phyloP scores from a whole-genome alignment of 1,140 invertebrate genomes.

The Himalopsyche phryganea region DNA sequence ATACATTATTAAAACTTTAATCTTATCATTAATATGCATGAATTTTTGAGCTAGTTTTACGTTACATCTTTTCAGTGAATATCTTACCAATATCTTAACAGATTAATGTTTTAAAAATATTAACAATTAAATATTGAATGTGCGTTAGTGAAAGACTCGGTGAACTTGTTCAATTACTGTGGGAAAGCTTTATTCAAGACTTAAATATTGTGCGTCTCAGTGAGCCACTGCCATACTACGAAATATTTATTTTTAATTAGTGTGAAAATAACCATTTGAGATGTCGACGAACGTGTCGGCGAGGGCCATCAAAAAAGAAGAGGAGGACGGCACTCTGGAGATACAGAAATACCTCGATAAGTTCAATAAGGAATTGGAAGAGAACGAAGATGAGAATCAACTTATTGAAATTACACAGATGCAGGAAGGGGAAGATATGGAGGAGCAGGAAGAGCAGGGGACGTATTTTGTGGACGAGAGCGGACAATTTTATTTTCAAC shows the following conservation, averaged over 20 bases:
- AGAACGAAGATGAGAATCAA: slow-evolving; percentile 29
- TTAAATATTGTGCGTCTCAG: background rate
- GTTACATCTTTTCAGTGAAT: background rate
- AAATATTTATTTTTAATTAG: no score
- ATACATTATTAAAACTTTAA: background rate
- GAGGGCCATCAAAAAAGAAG: background rate
- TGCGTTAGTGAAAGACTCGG: no score
- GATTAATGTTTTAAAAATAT: background rate
- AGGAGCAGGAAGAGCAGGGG: slow-evolving; percentile 52
- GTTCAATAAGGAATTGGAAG: slow-evolving; percentile 81
- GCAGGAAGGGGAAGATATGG: slow-evolving; percentile 43
- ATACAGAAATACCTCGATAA: slow-evolving; percentile 75
- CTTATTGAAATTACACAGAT: slow-evolving; percentile 16
- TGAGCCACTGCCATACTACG: no score
- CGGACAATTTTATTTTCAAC: slow-evolving; percentile 70
- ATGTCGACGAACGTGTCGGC: background rate
- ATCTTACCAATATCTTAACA: background rate
- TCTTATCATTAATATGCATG: background rate
- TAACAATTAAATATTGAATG: no score
- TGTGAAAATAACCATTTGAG: background rate
- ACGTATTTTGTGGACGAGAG: slow-evolving; percentile 69
- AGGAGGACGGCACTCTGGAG: slow-evolving; percentile 4
- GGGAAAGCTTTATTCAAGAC: background rate
- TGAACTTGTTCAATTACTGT: no score
- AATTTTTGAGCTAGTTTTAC: background rate